Percentiles rank a stretch among this genome's conserved stretches.
Evolutionary conservation across 2,888 invertebrate genomes (phyloP).

Genomic region (Rotaria magnacalcarata): DNA sequence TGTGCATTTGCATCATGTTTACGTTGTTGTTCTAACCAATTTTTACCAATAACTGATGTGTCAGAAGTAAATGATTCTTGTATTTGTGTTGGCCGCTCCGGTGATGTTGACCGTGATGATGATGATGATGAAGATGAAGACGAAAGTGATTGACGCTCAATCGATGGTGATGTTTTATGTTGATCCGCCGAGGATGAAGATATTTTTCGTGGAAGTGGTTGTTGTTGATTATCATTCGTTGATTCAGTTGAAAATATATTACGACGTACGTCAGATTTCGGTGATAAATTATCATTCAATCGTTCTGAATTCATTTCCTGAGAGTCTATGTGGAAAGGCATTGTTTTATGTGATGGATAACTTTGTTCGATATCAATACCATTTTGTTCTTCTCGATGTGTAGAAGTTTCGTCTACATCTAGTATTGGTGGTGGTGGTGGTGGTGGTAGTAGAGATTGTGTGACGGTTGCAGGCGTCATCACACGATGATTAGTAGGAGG

Average conservation of each 20-base stretch:
- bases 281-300: not conserved
- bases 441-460: not conserved
- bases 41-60: not conserved
- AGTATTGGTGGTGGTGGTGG: not conserved
- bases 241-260: not conserved
- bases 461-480: not conserved
- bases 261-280: not conserved
- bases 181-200: not conserved
- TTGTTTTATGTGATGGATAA: not conserved
- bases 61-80: slow-evolving; percentile 4
- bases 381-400: not conserved
- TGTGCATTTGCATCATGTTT: not conserved
- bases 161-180: not conserved
- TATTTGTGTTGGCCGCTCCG: not conserved
- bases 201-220: not conserved
- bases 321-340: not conserved
- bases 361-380: not conserved
- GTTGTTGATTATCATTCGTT: not conserved
- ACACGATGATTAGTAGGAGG: not conserved
- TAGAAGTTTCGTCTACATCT: not conserved
- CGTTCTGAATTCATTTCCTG: slow-evolving; percentile 17
- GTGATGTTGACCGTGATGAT: not conserved
- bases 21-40: slow-evolving; percentile 21
- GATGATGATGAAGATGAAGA: not conserved
- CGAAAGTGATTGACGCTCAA: not conserved